Evolutionary conservation across 2,113 vertebrate species (phyloP).

Genomic region (Felis catus): F.catus_Fca126_mat1.0 CM031420.1:144597501-144598000

Average conservation of each 20-base stretch:
- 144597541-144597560: background rate
- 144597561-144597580: background rate
- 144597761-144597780: background rate
- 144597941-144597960: background rate
- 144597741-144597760: background rate
- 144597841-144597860: background rate
- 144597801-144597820: background rate
- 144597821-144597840: background rate
- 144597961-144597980: background rate
- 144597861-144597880: background rate
- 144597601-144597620: background rate
- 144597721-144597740: background rate
- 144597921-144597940: background rate
- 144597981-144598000: background rate
- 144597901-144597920: background rate
- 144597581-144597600: constrained; percentile 15
- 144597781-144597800: background rate
- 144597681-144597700: background rate
- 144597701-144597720: background rate
- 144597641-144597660: background rate
- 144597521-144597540: background rate
- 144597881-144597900: background rate
- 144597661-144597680: background rate
- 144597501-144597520: background rate
- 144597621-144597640: background rate